Percentiles rank a stretch among this genome's conserved stretches.
These are phyloP conservation scores for Torymus aiolomorphi DNA, from an alignment of 2,888 invertebrate genomes.

Conservation along the genomic window DNA sequence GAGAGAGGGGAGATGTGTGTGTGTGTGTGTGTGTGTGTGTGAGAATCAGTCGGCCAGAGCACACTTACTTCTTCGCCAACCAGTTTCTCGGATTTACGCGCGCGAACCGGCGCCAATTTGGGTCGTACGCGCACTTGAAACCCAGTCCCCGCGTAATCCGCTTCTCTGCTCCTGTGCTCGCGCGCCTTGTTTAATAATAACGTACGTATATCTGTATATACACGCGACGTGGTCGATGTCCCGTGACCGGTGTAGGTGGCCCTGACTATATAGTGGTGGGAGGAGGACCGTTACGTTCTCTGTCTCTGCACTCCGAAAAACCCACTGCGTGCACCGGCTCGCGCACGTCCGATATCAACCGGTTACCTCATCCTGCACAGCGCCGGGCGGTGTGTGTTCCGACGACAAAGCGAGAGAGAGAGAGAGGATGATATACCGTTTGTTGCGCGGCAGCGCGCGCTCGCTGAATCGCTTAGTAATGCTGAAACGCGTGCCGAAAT, in stretches of 20 bases:
- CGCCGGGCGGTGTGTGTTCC: too few relatives aligned
- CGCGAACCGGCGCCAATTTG: slow-evolving; percentile 59
- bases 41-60: slow-evolving; percentile 6
- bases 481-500: slow-evolving; percentile 27
- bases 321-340: background rate
- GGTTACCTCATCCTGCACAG: slow-evolving; percentile 35
- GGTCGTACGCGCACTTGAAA: slow-evolving; percentile 60
- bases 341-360: slow-evolving; percentile 28
- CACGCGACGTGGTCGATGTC: too few relatives aligned
- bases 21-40: too few relatives aligned
- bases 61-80: slow-evolving; percentile 16
- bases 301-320: slow-evolving; percentile 1
- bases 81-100: slow-evolving; percentile 49
- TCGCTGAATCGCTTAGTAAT: slow-evolving; percentile 20
- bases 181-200: too few relatives aligned
- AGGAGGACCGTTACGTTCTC: slow-evolving; percentile 10
- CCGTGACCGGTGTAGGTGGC: too few relatives aligned
- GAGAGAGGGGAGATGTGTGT: too few relatives aligned
- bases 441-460: background rate
- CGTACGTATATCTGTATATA: too few relatives aligned
- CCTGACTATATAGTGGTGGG: too few relatives aligned
- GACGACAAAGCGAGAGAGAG: too few relatives aligned
- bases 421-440: slow-evolving; percentile 16
- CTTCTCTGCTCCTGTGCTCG: too few relatives aligned
- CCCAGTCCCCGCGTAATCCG: slow-evolving; percentile 34